Conservation (phyloP, 2,797 vertebrate genomes). For the Margarornis squamiger region DNA sequence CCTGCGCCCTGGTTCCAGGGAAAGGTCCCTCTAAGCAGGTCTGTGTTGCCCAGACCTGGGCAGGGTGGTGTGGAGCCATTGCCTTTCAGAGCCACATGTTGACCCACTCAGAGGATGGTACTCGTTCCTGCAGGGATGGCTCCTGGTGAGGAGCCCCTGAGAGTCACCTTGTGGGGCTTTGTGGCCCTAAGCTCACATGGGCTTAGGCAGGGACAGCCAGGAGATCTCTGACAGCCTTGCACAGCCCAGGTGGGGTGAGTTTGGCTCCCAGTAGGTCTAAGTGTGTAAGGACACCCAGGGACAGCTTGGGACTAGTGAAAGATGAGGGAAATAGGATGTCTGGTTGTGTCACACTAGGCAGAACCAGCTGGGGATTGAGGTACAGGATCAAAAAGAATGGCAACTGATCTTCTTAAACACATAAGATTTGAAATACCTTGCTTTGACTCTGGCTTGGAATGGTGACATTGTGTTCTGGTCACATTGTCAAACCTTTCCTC, state of each 20-base stretch:
- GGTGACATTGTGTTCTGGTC: not conserved
- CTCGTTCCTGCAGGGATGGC: not conserved
- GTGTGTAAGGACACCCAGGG: not conserved
- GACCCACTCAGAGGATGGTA: not conserved
- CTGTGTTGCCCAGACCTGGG: not conserved
- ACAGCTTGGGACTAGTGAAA: not conserved
- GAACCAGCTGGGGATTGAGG: not conserved
- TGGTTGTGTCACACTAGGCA: not conserved
- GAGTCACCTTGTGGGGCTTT: not conserved
- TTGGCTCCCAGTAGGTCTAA: not conserved
- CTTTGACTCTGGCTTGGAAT: not conserved
- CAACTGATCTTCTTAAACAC: not conserved
- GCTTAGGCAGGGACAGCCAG: not conserved
- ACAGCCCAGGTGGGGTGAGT: not conserved
- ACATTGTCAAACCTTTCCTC: not conserved
- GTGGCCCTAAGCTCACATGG: not conserved
- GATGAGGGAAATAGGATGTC: not conserved
- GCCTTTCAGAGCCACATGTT: not conserved
- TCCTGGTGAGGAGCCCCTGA: accelerated
- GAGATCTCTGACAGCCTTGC: not conserved
- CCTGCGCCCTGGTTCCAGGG: not conserved
- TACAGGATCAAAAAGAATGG: not conserved
- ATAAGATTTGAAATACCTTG: accelerated
- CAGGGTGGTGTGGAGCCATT: not conserved
- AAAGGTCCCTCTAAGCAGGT: not conserved